phyloP scores from a whole-genome alignment of 2,888 invertebrate genomes.

The Tetramorium bicarinatum region DNA sequence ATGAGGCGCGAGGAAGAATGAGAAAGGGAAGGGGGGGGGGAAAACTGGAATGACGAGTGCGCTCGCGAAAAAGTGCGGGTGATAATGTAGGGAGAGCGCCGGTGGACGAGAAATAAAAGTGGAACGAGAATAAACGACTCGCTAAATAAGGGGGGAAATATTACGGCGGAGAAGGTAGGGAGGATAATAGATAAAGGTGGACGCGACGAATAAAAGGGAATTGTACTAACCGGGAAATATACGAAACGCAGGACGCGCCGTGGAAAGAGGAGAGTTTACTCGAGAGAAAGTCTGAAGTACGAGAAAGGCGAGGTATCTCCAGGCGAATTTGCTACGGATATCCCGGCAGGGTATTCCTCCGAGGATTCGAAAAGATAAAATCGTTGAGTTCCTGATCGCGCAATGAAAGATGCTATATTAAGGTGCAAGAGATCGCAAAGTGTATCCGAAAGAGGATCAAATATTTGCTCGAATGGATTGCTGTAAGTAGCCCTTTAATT shows the following conservation, averaged over 20 bases:
- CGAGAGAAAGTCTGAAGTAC: conserved; percentile 31
- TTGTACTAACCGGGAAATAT: conserved; percentile 52
- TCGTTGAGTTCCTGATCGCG: conserved; percentile 18
- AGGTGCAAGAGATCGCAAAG: background rate
- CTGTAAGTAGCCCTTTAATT: background rate
- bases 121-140: conserved; percentile 53
- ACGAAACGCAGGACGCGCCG: conserved; percentile 27
- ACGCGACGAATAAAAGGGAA: conserved; percentile 51
- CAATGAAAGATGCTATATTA: conserved; percentile 31
- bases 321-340: conserved; percentile 41
- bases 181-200: conserved; percentile 50
- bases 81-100: conserved; percentile 28
- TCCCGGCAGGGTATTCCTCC: conserved; percentile 33
- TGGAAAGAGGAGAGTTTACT: conserved; percentile 34
- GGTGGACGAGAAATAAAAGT: conserved; percentile 43
- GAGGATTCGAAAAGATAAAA: conserved; percentile 53
- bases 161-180: conserved; percentile 26
- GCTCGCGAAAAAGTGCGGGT: conserved; percentile 37
- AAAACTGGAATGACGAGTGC: conserved; percentile 40
- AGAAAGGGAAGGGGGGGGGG: conserved; percentile 10
- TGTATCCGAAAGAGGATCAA: background rate
- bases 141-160: conserved; percentile 56
- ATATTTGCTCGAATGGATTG: conserved; percentile 25
- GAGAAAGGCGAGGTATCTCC: conserved; percentile 19
- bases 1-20: conserved; percentile 15